Evolutionary conservation across 2,797 vertebrate species (phyloP), one percentile per base, ranked within the genome.

Genomic region (Cynopterus sphinx): DNA sequence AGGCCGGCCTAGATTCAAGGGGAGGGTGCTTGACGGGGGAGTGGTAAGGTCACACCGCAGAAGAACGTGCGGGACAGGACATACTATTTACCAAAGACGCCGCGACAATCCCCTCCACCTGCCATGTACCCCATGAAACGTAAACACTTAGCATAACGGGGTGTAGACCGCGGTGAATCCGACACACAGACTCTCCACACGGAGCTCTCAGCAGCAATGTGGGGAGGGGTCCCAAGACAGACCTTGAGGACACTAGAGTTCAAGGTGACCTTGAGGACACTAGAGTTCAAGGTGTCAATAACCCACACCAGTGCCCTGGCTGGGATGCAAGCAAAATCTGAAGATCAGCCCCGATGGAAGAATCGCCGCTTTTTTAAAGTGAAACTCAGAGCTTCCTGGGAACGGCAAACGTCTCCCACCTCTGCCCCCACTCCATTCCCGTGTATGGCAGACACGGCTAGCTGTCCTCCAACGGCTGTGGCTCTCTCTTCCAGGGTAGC

Each of bases 391-490:
- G 87, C 41, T 19, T 13, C 0, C 43, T 13, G 57, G 12, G 7
- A 43, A 73, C 1, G 6, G n/a, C 11, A 21, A 73, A 70, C 1
- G 11, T 21, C 43, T 26, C 31, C 59, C 3, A 21, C 33, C 10
- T 46, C 28, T 61, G n/a, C 3, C 51, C 24, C 43, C 12, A 31
- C 22, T 12, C 73, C 2, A 26, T 9, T 4, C 57, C 49, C 75
- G 31, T 0, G 0, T 5, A 28, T 0, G 5, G 85, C 43, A 63
- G 70, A 31, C 5, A 1, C 3, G 41, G 43, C 31, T 41, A 31
- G 57, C 43, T 28, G 53, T 11, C 41, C 53, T 15, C 43, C 39
- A 57, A 36, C 13, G 33, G 16, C 28, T 21, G 12, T 6, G 61
- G 26, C 36, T 41, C 22, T 33, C 46, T 49, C 43, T 49, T 36